Base-by-base conservation (phyloP, 2,888 invertebrate species). In the Phortica okadai region DNA sequence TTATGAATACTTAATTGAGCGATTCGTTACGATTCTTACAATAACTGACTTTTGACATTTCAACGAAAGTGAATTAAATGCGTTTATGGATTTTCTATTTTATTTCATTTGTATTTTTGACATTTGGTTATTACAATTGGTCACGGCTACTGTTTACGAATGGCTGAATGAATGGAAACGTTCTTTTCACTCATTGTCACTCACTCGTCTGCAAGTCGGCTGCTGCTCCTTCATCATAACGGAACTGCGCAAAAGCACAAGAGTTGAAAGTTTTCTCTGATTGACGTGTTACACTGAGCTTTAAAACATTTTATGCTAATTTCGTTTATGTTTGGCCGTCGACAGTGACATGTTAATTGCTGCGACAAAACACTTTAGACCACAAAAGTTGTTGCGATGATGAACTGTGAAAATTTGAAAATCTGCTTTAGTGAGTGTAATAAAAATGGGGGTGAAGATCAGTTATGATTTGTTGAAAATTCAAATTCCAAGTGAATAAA, bases 1-100 rank as follows among this genome's bases (percentile, higher is more conserved):
- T 89, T 90, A 89, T 90, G 89, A 90, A 90, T 90, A 89, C 81
- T 89, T 90, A 88, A 89, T 85, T 82, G 75, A 76, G 69, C 74
- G 79, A 86, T 88, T 86, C 80, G 86, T 76, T 83, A 73, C 82
- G 87, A 84, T 79, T 81, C 79, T 83, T 81, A 62, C 75, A 79
- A 77, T 56, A 64, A 69, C 69, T 50, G 54, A 64, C 7, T 50
- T 50, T 33, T n/a, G 54, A 58, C 77, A 78, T 58, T 73, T 45
- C 76, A 77, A 74, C 70, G 69, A 77, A 84, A 85, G 80, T 84
- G 86, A 83, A 81, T 79, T 79, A 74, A 77, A 79, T 73, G 75
- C 73, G 59, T 41, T 78, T 62, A 56, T 74, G 33, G 33, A 33
- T 33, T 33, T 33, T 33, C 33, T 33, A 33, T 33, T 33, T 33